These are phyloP conservation scores for Epicauta chinensis DNA, from an alignment of 1,140 invertebrate species.

Conservation along the genomic window DNA sequence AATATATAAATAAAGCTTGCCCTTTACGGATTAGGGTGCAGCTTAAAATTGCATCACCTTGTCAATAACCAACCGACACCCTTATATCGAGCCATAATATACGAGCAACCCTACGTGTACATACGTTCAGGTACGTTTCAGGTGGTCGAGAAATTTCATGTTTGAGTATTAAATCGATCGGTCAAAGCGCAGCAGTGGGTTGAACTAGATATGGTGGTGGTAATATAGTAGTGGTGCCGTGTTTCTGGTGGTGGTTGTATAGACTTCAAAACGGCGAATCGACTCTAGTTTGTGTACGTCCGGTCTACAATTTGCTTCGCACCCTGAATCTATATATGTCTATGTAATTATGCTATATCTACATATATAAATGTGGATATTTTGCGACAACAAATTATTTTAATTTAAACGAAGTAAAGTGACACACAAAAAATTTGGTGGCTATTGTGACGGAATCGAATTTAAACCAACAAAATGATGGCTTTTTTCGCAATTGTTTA, in stretches of 20 bases:
- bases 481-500: conserved; percentile 9
- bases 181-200: conserved; percentile 10
- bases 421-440: too few relatives aligned
- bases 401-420: neutral
- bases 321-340: conserved; percentile 9
- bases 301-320: conserved; percentile 18
- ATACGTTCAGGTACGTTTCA: conserved; percentile 16
- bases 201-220: conserved; percentile 4
- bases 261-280: neutral
- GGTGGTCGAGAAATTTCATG: conserved; percentile 23
- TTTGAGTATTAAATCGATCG: conserved; percentile 24
- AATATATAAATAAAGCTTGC: too few relatives aligned
- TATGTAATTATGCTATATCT: neutral
- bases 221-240: neutral
- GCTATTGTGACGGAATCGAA: too few relatives aligned
- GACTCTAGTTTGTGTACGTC: conserved; percentile 27
- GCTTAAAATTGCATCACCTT: too few relatives aligned
- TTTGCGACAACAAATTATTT: too few relatives aligned
- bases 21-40: too few relatives aligned
- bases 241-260: conserved; percentile 3
- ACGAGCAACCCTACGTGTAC: too few relatives aligned
- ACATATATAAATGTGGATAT: too few relatives aligned
- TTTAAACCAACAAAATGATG: neutral
- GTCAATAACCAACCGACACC: too few relatives aligned
- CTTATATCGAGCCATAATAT: too few relatives aligned